phyloP scores from a whole-genome alignment of 2,113 vertebrate species.

The Oreochromis niloticus region DNA sequence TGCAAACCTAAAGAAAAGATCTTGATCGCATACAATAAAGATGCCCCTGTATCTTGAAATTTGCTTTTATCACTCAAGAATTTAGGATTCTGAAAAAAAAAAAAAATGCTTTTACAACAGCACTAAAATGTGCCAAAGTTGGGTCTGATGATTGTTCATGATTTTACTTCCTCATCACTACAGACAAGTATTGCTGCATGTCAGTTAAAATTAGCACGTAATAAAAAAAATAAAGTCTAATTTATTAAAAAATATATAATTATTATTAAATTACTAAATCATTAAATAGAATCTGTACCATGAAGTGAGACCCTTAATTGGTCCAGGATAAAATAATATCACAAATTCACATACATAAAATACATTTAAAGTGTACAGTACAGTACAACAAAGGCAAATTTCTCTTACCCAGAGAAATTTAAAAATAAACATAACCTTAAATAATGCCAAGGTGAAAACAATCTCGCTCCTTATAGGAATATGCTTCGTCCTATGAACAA shows the following conservation, averaged over 20 bases:
- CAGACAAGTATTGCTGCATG: neutral
- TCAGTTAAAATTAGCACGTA: neutral
- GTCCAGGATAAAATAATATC: neutral
- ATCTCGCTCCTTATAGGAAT: neutral
- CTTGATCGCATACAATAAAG: neutral
- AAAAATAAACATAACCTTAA: neutral
- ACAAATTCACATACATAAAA: neutral
- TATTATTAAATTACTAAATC: neutral
- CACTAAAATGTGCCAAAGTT: neutral
- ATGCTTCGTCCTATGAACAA: neutral
- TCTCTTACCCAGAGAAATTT: neutral
- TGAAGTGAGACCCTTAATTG: neutral
- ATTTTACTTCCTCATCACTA: neutral
- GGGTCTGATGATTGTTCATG: neutral
- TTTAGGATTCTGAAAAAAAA: neutral
- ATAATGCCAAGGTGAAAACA: neutral
- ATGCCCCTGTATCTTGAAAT: neutral
- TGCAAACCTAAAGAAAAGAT: conserved; percentile 5
- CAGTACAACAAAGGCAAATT: neutral
- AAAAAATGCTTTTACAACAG: neutral
- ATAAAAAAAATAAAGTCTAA: neutral
- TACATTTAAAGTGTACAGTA: neutral
- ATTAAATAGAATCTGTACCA: neutral
- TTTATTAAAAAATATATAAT: neutral
- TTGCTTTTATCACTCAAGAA: neutral